Percentiles rank a stretch among this genome's conserved stretches.
phyloP scores from a whole-genome alignment of 2,888 invertebrate genomes.

The Tetheella fluctuosa region DNA sequence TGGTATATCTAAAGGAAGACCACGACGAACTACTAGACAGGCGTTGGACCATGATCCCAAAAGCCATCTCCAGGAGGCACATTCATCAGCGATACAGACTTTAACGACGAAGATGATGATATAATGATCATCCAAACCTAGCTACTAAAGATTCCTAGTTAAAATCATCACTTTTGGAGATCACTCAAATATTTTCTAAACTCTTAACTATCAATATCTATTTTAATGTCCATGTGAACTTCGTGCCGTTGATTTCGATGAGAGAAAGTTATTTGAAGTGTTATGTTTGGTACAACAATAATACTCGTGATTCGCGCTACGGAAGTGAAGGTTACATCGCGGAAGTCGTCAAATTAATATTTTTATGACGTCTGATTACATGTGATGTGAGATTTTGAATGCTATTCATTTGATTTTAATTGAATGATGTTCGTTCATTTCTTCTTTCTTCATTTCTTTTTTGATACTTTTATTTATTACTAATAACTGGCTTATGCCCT shows the following conservation, averaged over 20 bases:
- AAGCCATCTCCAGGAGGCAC: too few relatives aligned
- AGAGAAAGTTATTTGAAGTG: slow-evolving; percentile 12
- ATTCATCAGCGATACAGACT: too few relatives aligned
- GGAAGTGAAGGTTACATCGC: background rate
- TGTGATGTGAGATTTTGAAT: background rate
- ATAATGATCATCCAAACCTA: too few relatives aligned
- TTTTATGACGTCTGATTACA: background rate
- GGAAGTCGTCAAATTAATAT: background rate
- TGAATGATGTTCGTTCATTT: too few relatives aligned
- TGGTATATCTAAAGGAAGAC: too few relatives aligned
- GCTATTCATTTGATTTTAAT: background rate
- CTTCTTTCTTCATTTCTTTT: too few relatives aligned
- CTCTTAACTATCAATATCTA: background rate
- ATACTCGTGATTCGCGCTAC: slow-evolving; percentile 5
- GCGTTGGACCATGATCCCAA: too few relatives aligned
- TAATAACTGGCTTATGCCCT: too few relatives aligned
- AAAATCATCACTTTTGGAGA: background rate
- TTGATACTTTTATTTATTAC: too few relatives aligned
- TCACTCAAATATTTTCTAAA: background rate
- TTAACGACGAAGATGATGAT: too few relatives aligned
- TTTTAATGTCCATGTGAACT: background rate
- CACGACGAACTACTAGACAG: too few relatives aligned
- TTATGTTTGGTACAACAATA: slow-evolving; percentile 8
- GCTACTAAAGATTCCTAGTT: background rate
- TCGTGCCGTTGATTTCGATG: background rate